Base-by-base conservation (phyloP, 2,888 invertebrate species). In the Acrobasis repandana region DNA sequence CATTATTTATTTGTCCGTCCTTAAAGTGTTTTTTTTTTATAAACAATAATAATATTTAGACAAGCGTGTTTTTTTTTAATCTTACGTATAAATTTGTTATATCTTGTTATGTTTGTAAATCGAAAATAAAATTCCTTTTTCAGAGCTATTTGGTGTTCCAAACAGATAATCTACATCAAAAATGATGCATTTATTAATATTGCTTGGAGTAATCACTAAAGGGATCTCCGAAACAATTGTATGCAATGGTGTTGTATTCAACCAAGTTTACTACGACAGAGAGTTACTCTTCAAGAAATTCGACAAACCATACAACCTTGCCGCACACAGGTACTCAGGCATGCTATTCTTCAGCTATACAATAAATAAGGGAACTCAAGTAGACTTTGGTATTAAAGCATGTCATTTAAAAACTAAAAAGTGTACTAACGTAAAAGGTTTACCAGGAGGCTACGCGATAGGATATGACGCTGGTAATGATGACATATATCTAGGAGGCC, bases 401-500 rank as follows among this genome's bases (percentile, higher is more conserved):
- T 89, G 88, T 58, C 71, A 83, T 49, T 38, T 90, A 0, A 77
- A 77, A 0, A 84, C 74, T 11, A 76, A 65, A 16, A 68, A 68
- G 1, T 86, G 86, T 56, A 65, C 60, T 2, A 67, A 79, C 3
- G 72, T 90, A 0, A 58, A 61, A 1, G 86, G 85, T 0, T 71
- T 90, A 0, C 76, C 83, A 0, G 90, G 90, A 0, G 90, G 90
- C 0, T 90, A 87, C 47, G 90, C 90, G 0, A 73, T 90, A 4
- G 86, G 83, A 0, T 89, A 90, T 49, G 90, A 90, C 57, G 63
- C 72, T 0, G 83, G 82, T 0, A 88, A 90, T 38, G 90, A 90
- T n/a, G 88, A 88, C 36, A 75, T 90, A 1, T 90, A 86, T 63
- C 82, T 90, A 48, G 90, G 90, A 0, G 90, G 90, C 0, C 88